A percentile compares a stretch with the other conserved stretches of the same genome.
Evolutionary conservation across 2,888 invertebrate species (phyloP).

Genomic region (Callinectes sapidus): DNA sequence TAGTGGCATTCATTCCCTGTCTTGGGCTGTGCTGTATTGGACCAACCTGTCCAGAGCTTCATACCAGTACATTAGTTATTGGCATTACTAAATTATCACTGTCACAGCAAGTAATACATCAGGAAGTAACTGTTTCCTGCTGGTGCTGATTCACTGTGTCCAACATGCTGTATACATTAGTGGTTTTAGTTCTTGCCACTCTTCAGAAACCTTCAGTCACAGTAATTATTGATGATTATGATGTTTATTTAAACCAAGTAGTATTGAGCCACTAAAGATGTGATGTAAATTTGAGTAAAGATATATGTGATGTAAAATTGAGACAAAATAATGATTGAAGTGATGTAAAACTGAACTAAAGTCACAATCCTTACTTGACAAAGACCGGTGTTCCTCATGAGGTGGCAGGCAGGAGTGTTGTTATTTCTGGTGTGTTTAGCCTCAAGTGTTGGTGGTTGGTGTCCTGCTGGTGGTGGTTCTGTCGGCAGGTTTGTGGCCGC

Average conservation of each 20-base stretch:
- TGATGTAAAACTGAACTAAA: not conserved
- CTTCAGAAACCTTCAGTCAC: not conserved
- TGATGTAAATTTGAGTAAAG: not conserved
- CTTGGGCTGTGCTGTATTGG: not conserved
- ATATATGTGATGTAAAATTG: not conserved
- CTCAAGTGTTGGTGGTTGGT: not conserved
- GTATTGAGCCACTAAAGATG: not conserved
- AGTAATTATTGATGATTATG: too few relatives aligned
- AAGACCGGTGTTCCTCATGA: not conserved
- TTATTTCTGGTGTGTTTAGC: too few relatives aligned
- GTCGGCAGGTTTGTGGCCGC: not conserved
- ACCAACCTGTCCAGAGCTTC: not conserved
- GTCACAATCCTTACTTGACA: not conserved
- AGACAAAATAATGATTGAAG: not conserved
- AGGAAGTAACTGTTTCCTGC: too few relatives aligned
- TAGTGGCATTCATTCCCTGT: not conserved
- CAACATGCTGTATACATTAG: too few relatives aligned
- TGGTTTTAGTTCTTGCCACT: not conserved
- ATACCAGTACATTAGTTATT: not conserved
- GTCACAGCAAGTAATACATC: too few relatives aligned
- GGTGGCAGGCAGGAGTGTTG: not conserved
- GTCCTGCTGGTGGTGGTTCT: not conserved
- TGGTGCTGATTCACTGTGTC: too few relatives aligned
- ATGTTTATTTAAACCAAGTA: too few relatives aligned
- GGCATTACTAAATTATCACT: not conserved